Evolutionary conservation across 2,888 invertebrate genomes (phyloP).

Genomic region (Lingula anatina): DNA sequence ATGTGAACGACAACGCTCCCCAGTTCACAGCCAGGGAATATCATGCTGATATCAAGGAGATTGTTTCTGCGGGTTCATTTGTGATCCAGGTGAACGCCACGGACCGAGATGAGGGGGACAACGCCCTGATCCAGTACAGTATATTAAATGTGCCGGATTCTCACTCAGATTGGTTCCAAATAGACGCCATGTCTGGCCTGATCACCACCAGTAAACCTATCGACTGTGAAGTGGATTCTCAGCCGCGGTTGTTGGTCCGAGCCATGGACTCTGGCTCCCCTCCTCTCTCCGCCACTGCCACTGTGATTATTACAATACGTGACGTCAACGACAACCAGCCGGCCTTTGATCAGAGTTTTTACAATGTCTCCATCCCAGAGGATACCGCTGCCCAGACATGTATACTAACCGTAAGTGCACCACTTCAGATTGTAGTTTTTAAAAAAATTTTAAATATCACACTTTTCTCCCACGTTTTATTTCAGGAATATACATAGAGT

Average conservation of each 20-base stretch:
- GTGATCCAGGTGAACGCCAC: slow-evolving; percentile 54
- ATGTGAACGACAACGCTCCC: slow-evolving; percentile 95
- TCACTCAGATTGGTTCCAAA: slow-evolving; percentile 82
- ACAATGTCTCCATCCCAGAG: slow-evolving; percentile 87
- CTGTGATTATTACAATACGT: slow-evolving; percentile 80
- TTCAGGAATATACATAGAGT: too few relatives aligned
- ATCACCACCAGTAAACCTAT: slow-evolving; percentile 82
- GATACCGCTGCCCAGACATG: slow-evolving; percentile 83
- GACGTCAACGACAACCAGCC: slow-evolving; percentile 96
- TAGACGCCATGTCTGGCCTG: slow-evolving; percentile 82
- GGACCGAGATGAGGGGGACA: slow-evolving; percentile 81
- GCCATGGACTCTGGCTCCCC: slow-evolving; percentile 84
- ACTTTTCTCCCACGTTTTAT: too few relatives aligned
- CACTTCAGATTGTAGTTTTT: too few relatives aligned
- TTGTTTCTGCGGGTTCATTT: slow-evolving; percentile 86
- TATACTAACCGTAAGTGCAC: slow-evolving; percentile 92
- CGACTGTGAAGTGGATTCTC: slow-evolving; percentile 91
- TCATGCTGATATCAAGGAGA: slow-evolving; percentile 85
- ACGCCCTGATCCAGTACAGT: slow-evolving; percentile 65
- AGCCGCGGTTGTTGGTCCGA: slow-evolving; percentile 78
- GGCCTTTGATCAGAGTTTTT: slow-evolving; percentile 90
- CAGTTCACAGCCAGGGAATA: slow-evolving; percentile 83
- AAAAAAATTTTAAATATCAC: too few relatives aligned
- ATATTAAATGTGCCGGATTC: slow-evolving; percentile 62
- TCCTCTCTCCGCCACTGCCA: slow-evolving; percentile 71